Evolutionary conservation across 2,888 invertebrate genomes (phyloP).

Genomic region (Lapara coniferarum): DNA sequence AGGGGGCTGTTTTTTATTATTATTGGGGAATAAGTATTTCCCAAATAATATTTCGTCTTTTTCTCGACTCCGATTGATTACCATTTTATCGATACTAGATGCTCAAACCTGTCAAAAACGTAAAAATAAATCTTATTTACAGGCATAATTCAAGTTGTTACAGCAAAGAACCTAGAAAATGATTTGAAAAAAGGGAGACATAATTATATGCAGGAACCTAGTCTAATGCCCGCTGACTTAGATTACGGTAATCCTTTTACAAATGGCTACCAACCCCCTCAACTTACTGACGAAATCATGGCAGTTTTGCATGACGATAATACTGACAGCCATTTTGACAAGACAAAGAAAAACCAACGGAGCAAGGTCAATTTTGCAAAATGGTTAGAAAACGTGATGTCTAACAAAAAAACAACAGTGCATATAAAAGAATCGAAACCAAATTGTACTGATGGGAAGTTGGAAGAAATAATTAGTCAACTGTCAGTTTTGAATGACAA

Average conservation of each 20-base stretch:
- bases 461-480: background rate
- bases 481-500: background rate
- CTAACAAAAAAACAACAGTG: background rate
- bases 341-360: background rate
- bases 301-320: slow-evolving; percentile 13
- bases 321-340: background rate
- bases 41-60: too few species aligned
- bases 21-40: too few species aligned
- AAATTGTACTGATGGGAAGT: background rate
- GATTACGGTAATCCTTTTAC: background rate
- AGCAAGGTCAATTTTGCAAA: background rate
- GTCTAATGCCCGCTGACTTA: background rate
- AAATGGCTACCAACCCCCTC: background rate
- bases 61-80: too few species aligned
- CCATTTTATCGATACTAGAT: too few species aligned
- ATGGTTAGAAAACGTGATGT: slow-evolving; percentile 5
- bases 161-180: background rate
- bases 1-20: too few species aligned
- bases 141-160: background rate
- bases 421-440: background rate
- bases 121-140: background rate
- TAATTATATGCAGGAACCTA: background rate
- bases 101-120: too few species aligned
- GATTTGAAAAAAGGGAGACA: background rate
- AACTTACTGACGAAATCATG: background rate